Conservation (phyloP, 2,113 vertebrate species). For the Chunga burmeisteri region DNA sequence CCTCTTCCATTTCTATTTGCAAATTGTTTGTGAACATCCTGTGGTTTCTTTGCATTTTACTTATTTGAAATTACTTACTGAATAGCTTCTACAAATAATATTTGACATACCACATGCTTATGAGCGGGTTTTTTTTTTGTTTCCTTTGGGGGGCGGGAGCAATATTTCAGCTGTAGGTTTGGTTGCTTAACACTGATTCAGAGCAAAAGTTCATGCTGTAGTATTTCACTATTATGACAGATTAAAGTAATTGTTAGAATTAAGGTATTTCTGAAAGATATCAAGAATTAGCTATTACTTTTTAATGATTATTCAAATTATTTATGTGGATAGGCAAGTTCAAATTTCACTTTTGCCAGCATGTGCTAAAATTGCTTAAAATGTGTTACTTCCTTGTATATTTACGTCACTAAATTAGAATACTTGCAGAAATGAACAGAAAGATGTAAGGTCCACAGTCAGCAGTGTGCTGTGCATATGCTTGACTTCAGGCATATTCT, state of each 20-base stretch:
- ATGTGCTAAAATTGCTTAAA: neutral
- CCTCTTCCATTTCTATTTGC: slow-evolving; percentile 58
- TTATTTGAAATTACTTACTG: slow-evolving; percentile 59
- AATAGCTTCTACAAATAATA: slow-evolving; percentile 41
- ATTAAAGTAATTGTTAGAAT: neutral
- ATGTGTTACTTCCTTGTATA: neutral
- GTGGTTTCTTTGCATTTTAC: slow-evolving; percentile 46
- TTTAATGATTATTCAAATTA: neutral
- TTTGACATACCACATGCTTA: neutral
- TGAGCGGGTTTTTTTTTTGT: neutral
- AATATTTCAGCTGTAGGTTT: neutral
- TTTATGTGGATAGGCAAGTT: neutral
- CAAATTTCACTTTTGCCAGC: neutral
- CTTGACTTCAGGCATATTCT: slow-evolving; percentile 28
- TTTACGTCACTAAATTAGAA: neutral
- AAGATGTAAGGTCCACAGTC: neutral
- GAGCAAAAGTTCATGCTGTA: neutral
- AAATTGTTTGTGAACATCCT: slow-evolving; percentile 54
- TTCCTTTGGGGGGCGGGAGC: neutral
- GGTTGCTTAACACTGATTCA: neutral
- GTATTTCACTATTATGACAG: neutral
- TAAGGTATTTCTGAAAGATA: neutral
- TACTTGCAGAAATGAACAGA: neutral
- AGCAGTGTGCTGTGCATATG: slow-evolving; percentile 25
- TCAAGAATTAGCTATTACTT: neutral